Evolutionary conservation across 2,797 vertebrate species (phyloP).

Genomic region (Avahi laniger): DNA sequence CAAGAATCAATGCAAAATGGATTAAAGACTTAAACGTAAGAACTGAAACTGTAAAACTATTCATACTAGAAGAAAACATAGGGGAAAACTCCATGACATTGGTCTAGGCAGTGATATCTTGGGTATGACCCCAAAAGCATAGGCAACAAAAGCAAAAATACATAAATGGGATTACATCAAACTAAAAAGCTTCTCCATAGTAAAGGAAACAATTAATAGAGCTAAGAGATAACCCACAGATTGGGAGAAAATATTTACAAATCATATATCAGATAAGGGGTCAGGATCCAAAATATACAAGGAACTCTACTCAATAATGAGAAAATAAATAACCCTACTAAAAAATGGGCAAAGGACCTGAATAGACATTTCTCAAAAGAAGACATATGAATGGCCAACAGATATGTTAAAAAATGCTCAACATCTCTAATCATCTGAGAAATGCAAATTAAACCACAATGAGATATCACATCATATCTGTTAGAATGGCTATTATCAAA

Average conservation of each 20-base stretch:
- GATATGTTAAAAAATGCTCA: not conserved
- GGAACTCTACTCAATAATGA: not conserved
- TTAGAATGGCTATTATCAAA: not conserved
- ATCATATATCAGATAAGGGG: not conserved
- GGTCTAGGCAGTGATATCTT: not conserved
- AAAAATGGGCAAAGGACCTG: not conserved
- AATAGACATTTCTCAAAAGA: not conserved
- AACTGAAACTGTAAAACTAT: not conserved
- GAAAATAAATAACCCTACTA: not conserved
- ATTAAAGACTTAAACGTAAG: not conserved
- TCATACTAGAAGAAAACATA: not conserved
- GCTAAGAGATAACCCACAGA: not conserved
- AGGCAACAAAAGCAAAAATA: not conserved
- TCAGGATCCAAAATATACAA: not conserved
- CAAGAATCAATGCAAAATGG: not conserved
- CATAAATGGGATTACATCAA: not conserved
- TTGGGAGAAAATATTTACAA: not conserved
- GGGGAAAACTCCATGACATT: not conserved
- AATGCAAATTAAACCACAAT: not conserved
- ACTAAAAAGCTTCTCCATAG: not conserved
- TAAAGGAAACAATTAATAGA: not conserved
- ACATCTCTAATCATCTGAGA: not conserved
- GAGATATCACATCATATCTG: not conserved
- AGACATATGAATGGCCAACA: not conserved
- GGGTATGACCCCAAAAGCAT: not conserved